Conservation (phyloP, 2,888 invertebrate species). For the Deilephila elpenor region DNA sequence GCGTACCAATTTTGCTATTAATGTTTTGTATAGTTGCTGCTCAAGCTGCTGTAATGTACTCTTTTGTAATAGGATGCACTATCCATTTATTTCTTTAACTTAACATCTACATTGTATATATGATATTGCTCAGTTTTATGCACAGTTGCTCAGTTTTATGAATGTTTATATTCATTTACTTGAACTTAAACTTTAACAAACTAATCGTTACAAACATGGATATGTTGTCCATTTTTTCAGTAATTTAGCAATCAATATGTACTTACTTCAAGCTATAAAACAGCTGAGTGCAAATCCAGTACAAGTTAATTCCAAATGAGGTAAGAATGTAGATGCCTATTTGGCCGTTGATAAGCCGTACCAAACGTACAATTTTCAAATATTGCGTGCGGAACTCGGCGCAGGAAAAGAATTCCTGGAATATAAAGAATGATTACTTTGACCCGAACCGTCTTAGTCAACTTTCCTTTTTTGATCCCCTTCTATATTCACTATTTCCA, state of each 20-base stretch:
- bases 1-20: neutral
- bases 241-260: neutral
- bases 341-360: constrained; percentile 83
- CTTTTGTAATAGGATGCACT: too few species aligned
- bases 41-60: too few species aligned
- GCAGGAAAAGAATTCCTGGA: constrained; percentile 79
- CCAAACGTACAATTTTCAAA: constrained; percentile 82
- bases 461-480: too few species aligned
- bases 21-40: neutral
- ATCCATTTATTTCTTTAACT: too few species aligned
- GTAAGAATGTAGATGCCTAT: constrained; percentile 85
- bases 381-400: constrained; percentile 81
- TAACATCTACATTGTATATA: too few species aligned
- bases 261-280: constrained; percentile 87
- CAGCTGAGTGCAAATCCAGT: constrained; percentile 88
- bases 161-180: too few species aligned
- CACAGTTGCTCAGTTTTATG: too few species aligned
- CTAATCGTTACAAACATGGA: too few species aligned
- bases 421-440: neutral
- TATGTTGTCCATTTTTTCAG: neutral
- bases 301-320: constrained; percentile 87
- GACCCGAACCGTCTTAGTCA: too few species aligned
- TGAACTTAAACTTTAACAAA: too few species aligned
- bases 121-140: too few species aligned
- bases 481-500: too few species aligned